Evolutionary conservation across 1,140 invertebrate species (phyloP).

Genomic region (Antheraea pernyi): DNA sequence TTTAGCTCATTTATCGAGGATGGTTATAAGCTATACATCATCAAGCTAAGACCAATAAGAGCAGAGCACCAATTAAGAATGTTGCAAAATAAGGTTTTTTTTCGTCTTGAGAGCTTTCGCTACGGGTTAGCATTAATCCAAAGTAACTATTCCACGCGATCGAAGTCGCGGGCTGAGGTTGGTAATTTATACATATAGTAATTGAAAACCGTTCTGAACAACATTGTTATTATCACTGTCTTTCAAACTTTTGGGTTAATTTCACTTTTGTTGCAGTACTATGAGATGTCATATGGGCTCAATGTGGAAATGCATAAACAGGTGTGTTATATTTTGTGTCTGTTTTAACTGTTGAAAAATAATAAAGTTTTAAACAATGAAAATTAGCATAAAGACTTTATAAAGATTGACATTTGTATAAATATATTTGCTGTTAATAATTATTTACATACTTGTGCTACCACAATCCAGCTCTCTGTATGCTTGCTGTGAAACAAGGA

Average conservation of each 20-base stretch:
- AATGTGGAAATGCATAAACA: conserved; percentile 99
- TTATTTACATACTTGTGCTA: neutral
- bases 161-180: too few relatives aligned
- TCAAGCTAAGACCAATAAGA: too few relatives aligned
- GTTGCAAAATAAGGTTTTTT: too few relatives aligned
- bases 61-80: too few relatives aligned
- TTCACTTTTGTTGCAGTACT: conserved; percentile 92
- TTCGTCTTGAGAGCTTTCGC: too few relatives aligned
- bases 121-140: too few relatives aligned
- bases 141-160: too few relatives aligned
- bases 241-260: conserved; percentile 7
- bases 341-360: neutral
- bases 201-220: neutral
- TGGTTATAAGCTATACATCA: too few relatives aligned
- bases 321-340: conserved; percentile 80
- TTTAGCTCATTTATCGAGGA: too few relatives aligned
- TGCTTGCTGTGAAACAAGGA: too few relatives aligned
- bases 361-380: neutral
- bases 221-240: neutral
- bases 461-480: too few relatives aligned
- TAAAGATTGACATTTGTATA: conserved; percentile 1
- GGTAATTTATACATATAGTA: too few relatives aligned
- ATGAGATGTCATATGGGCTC: conserved; percentile 99
- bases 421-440: neutral
- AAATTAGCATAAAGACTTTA: neutral